Percentiles rank a stretch among this genome's conserved stretches.
phyloP scores from a whole-genome alignment of 2,113 vertebrate species.

The Picathartes gymnocephalus region DNA sequence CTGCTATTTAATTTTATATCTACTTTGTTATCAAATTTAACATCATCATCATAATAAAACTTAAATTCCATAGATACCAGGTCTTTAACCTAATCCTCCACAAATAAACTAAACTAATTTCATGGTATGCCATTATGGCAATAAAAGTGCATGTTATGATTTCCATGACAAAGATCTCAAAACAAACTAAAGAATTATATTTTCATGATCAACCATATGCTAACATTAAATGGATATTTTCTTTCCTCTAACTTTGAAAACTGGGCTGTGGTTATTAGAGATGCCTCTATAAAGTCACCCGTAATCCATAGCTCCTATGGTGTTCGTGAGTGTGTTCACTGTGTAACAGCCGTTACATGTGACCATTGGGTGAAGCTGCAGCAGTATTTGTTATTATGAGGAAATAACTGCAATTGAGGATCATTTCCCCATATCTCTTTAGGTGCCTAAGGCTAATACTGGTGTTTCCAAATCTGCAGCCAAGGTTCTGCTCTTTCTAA shows the following conservation, averaged over 20 bases:
- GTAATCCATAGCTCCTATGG: not conserved
- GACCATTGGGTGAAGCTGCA: not conserved
- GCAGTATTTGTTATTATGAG: not conserved
- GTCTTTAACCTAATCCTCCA: not conserved
- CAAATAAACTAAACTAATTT: not conserved
- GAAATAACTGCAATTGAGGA: not conserved
- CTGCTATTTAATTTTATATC: not conserved
- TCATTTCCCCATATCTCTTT: not conserved
- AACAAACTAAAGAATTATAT: not conserved
- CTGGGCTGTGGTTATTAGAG: not conserved
- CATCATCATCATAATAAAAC: not conserved
- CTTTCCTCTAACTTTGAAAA: not conserved
- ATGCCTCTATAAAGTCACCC: not conserved
- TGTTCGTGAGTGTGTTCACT: not conserved
- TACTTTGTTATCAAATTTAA: not conserved
- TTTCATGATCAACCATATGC: not conserved
- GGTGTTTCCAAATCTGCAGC: not conserved
- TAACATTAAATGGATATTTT: not conserved
- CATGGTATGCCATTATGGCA: not conserved
- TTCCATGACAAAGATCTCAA: not conserved
- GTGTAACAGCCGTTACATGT: not conserved
- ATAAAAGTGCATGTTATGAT: not conserved
- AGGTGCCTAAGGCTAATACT: not conserved
- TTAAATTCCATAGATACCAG: not conserved
- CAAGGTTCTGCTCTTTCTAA: not conserved